Conservation (phyloP, 2,113 vertebrate species). For the Puffinus mauretanicus region DNA sequence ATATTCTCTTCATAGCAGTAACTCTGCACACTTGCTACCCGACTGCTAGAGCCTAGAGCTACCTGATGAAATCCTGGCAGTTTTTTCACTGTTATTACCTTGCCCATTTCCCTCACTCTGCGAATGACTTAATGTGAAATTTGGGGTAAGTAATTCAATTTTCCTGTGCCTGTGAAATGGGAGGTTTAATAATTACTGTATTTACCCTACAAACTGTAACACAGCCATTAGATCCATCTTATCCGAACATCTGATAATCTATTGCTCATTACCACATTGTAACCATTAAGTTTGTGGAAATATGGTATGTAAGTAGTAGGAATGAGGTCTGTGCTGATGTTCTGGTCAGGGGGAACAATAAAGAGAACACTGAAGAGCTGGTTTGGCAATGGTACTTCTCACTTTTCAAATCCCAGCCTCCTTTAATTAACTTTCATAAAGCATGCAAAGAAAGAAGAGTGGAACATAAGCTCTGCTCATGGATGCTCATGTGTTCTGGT, state of each 20-base stretch:
- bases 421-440: background rate
- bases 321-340: background rate
- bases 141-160: background rate
- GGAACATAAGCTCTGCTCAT: background rate
- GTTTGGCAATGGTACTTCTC: background rate
- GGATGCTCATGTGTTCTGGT: background rate
- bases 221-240: background rate
- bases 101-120: background rate
- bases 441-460: background rate
- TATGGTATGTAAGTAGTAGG: background rate
- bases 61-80: background rate
- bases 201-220: background rate
- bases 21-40: background rate
- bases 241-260: slow-evolving; percentile 7
- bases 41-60: background rate
- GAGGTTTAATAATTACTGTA: background rate
- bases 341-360: background rate
- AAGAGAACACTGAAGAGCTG: background rate
- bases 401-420: slow-evolving; percentile 11
- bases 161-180: background rate
- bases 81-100: background rate
- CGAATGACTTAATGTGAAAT: background rate
- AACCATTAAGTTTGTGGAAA: background rate
- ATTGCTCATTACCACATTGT: background rate
- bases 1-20: background rate